Percentiles rank a stretch among this genome's conserved stretches.
Conservation (phyloP, 2,888 invertebrate genomes). For the Seladonia tumulorum region DNA sequence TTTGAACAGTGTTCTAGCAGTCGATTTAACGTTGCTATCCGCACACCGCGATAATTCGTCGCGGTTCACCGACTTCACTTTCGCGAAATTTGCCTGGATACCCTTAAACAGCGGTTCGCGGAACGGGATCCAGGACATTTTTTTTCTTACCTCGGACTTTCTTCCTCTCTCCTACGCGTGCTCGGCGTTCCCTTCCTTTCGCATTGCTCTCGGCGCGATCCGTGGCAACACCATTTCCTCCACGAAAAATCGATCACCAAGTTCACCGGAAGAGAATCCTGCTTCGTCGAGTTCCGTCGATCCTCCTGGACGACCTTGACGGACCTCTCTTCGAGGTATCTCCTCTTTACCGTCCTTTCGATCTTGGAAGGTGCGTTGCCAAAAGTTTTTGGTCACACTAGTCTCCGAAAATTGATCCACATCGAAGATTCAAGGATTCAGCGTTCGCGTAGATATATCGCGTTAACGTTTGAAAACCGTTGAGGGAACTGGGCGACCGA, state of each 20-base stretch:
- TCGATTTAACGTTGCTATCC: not conserved
- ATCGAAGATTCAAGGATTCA: not conserved
- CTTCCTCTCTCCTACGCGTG: constrained; percentile 34
- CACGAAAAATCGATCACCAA: not conserved
- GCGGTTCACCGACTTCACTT: not conserved
- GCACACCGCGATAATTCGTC: not conserved
- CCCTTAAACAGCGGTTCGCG: constrained; percentile 13
- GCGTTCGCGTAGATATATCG: no score
- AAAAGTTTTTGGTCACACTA: not conserved
- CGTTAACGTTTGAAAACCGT: no score
- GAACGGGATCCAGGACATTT: constrained; percentile 30
- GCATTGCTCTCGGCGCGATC: not conserved
- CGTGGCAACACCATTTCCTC: constrained; percentile 17
- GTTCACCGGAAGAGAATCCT: not conserved
- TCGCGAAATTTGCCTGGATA: constrained; percentile 13
- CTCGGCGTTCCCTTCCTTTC: constrained; percentile 34
- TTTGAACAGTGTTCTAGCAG: no score
- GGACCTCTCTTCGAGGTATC: not conserved
- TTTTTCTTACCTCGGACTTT: constrained; percentile 47
- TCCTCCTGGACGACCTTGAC: not conserved
- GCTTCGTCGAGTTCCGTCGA: not conserved
- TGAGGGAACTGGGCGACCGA: not conserved
- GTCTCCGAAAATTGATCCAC: not conserved
- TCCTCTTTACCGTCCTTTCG: no score
- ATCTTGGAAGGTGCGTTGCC: not conserved